Conservation (phyloP, 2,888 invertebrate species). For the Gnatocerus cornutus region DNA sequence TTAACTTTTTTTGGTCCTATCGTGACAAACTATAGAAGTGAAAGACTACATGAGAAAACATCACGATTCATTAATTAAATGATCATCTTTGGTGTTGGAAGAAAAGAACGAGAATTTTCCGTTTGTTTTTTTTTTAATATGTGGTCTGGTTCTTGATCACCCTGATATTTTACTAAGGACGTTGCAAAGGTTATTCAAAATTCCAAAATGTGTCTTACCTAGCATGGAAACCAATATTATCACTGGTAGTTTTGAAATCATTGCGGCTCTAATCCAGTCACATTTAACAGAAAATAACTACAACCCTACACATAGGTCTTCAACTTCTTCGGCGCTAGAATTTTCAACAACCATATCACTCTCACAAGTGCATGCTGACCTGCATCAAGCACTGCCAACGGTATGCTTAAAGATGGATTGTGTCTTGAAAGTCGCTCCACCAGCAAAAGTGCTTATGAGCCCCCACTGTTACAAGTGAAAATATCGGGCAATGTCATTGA, state of each 20-base stretch:
- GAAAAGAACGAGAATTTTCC: too few species aligned
- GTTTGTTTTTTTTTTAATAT: too few species aligned
- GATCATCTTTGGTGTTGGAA: too few species aligned
- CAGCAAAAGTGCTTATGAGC: conserved; percentile 32
- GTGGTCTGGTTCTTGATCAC: too few species aligned
- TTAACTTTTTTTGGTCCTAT: too few species aligned
- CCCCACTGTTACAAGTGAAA: conserved; percentile 49
- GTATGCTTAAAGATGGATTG: conserved; percentile 29
- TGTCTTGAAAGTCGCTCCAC: conserved; percentile 44
- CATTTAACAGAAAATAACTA: conserved; percentile 16
- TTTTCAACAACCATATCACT: conserved; percentile 34
- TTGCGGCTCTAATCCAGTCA: not conserved
- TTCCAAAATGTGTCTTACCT: conserved; percentile 9
- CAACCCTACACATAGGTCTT: conserved; percentile 14
- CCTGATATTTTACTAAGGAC: too few species aligned
- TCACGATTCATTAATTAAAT: too few species aligned
- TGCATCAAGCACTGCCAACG: conserved; percentile 26
- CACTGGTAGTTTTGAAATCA: conserved; percentile 9
- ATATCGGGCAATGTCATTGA: conserved; percentile 51
- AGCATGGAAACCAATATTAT: not conserved
- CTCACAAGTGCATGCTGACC: conserved; percentile 35
- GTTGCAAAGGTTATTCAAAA: too few species aligned
- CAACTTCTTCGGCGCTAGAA: not conserved
- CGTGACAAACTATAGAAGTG: too few species aligned
- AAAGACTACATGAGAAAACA: too few species aligned